phyloP scores from a whole-genome alignment of 2,888 invertebrate species.

The Automeris io region DNA sequence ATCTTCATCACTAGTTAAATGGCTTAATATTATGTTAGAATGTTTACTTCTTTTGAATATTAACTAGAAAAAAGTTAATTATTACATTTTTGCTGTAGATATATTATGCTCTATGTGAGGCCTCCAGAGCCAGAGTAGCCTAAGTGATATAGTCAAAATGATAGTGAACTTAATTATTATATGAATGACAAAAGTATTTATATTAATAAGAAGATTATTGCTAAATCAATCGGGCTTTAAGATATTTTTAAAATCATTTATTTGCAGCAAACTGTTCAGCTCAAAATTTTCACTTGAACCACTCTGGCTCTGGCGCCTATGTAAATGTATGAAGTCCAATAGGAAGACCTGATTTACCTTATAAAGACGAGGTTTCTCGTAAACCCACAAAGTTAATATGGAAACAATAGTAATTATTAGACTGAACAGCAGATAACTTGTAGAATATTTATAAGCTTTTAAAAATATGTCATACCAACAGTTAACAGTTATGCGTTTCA shows the following conservation, averaged over 20 bases:
- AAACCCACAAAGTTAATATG: slow-evolving; percentile 45
- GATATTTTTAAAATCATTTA: no score
- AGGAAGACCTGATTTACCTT: no score
- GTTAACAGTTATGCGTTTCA: slow-evolving; percentile 24
- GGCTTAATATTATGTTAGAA: slow-evolving; percentile 32
- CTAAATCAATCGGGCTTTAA: no score
- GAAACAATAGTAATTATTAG: slow-evolving; percentile 38
- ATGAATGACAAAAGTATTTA: no score
- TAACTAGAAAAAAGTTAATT: slow-evolving; percentile 31
- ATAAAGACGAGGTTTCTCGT: slow-evolving; percentile 49
- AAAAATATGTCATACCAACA: slow-evolving; percentile 43
- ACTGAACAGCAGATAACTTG: slow-evolving; percentile 46
- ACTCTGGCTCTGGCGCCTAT: background rate
- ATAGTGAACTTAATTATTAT: no score
- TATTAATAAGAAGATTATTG: no score
- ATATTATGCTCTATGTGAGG: background rate
- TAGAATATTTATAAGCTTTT: slow-evolving; percentile 49
- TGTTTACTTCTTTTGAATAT: slow-evolving; percentile 49
- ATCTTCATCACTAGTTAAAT: slow-evolving; percentile 26
- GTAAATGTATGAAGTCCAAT: background rate
- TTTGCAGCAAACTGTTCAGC: no score
- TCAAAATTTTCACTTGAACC: no score
- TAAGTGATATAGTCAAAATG: no score
- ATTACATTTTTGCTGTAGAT: background rate
- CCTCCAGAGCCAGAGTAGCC: background rate